Conservation (phyloP, 2,888 invertebrate genomes). For the Piscicola geometra region DNA sequence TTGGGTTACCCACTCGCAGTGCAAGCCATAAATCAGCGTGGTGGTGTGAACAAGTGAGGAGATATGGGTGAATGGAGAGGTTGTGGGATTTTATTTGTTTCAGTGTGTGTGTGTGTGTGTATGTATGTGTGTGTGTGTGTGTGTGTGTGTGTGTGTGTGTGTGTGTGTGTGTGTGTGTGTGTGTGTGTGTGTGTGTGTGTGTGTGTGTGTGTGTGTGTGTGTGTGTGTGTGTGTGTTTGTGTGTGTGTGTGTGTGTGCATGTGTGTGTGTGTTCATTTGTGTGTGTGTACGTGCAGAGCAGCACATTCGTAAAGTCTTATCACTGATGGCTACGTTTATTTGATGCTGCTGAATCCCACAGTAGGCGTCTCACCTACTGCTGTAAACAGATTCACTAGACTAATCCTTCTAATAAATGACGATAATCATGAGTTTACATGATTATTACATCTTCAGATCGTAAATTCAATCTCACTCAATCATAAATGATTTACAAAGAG, state of each 20-base stretch:
- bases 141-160: slow-evolving; percentile 13
- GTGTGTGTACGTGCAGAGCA: neutral
- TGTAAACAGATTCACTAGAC: no score
- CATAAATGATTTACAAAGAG: no score
- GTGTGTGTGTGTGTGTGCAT: neutral
- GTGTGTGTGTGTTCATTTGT: neutral
- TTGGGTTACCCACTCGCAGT: no score
- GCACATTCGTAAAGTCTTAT: neutral
- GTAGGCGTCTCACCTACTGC: neutral
- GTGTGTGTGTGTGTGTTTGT: slow-evolving; percentile 21
- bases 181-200: neutral
- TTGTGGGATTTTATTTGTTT: neutral
- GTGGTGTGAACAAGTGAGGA: neutral
- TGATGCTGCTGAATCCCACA: neutral
- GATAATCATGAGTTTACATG: no score
- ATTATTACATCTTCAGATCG: no score
- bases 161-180: slow-evolving; percentile 28
- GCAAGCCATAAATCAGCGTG: neutral
- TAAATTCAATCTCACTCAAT: no score
- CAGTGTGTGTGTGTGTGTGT: slow-evolving; percentile 10
- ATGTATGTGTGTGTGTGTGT: neutral
- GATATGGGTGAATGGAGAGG: no score
- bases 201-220: slow-evolving; percentile 17
- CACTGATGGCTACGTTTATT: neutral
- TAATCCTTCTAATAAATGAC: no score